Evolutionary conservation across 1,140 invertebrate genomes (phyloP), one percentile per base, ranked within the genome.

Genomic region (Drosophila littoralis): DNA sequence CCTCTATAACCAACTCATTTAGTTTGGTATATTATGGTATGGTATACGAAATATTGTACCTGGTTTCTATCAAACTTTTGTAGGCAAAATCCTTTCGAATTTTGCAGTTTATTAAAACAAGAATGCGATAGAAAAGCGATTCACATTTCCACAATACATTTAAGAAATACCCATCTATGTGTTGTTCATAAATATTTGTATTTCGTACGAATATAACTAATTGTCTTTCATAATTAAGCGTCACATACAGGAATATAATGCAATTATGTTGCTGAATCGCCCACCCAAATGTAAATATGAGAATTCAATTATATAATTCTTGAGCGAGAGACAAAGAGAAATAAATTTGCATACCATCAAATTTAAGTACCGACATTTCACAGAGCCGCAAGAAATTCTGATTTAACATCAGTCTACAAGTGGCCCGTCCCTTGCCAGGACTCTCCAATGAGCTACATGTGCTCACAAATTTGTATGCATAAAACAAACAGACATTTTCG

Each of bases 391-490:
- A 75, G 66, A 63, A 76, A 71, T 63, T 77, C 78, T 52, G 68
- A 71, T 75, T 63, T 63, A n/a, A 15, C 43, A 64, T 52, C 43
- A 51, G 10, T 51, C 35, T 48, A 9, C 59, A 52, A n/a, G 6
- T 33, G 7, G 10, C n/a, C 33, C 15, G 0, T 15, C 40, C 15
- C 10, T 17, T 46, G 32, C n/a, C 33, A 33, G 10, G 15, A 48
- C 52, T 63, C 69, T 75, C 68, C 66, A 86, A 69, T 75, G 70
- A 61, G 52, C 61, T 79, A 81, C 74, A 85, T 85, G 82, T 86
- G 79, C 51, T 61, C 48, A 69, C 67, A 79, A 28, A 82, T 88
- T 83, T 77, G 79, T 83, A 83, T 88, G 83, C 79, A 59, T 66
- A 65, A 67, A 81, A 71, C 65, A 88, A 65, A 77, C 54, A 69